phyloP scores from a whole-genome alignment of 2,113 vertebrate species.

The Toxotes jaculatrix region DNA sequence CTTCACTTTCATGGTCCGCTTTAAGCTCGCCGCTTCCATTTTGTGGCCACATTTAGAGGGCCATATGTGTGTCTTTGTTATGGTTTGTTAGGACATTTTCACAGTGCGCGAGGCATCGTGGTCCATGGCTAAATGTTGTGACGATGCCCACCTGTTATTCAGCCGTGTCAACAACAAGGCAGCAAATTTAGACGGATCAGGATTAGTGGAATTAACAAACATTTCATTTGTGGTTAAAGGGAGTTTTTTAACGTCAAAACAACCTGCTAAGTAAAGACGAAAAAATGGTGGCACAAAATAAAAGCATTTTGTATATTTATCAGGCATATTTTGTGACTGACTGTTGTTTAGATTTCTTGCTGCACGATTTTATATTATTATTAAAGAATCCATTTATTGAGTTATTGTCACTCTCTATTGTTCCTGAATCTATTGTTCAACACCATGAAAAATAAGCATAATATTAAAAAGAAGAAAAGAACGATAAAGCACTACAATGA shows the following conservation, averaged over 20 bases:
- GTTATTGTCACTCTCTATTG: slow-evolving; percentile 55
- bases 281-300: background rate
- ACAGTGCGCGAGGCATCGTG: slow-evolving; percentile 55
- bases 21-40: slow-evolving; percentile 79
- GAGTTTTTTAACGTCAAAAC: slow-evolving; percentile 5
- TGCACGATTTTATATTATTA: slow-evolving; percentile 11
- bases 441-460: slow-evolving; percentile 47
- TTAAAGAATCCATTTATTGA: slow-evolving; percentile 36
- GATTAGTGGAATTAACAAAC: slow-evolving; percentile 13
- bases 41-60: slow-evolving; percentile 77
- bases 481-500: slow-evolving; percentile 27
- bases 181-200: slow-evolving; percentile 44
- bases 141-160: slow-evolving; percentile 84
- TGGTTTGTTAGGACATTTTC: slow-evolving; percentile 70
- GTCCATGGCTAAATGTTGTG: slow-evolving; percentile 47
- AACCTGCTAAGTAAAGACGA: background rate
- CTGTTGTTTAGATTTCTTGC: slow-evolving; percentile 27
- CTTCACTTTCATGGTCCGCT: slow-evolving; percentile 74
- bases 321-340: background rate
- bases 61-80: slow-evolving; percentile 83
- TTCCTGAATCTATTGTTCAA: slow-evolving; percentile 64
- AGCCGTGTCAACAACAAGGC: slow-evolving; percentile 43
- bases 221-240: background rate
- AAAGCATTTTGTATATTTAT: background rate
- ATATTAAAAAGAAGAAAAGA: slow-evolving; percentile 35